Conservation (phyloP, 2,888 invertebrate genomes). For the Drosophila kambysellisi region DNA sequence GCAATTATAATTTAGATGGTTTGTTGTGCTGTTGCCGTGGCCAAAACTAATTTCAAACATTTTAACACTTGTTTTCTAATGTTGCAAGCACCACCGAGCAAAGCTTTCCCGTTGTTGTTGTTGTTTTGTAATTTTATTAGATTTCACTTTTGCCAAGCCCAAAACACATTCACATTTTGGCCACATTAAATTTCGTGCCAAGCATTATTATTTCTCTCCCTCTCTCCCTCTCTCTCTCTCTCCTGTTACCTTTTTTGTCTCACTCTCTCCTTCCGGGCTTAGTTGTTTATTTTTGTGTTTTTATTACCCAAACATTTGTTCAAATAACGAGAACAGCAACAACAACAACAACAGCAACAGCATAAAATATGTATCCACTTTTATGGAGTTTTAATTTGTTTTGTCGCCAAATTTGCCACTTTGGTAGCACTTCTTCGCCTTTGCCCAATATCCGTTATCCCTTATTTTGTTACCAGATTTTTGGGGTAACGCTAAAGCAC, state of each 20-base stretch:
- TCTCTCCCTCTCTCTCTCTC: slow-evolving; percentile 24
- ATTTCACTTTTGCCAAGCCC: slow-evolving; percentile 52
- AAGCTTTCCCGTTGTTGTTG: slow-evolving; percentile 11
- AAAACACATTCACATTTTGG: slow-evolving; percentile 39
- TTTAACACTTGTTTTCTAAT: slow-evolving; percentile 75
- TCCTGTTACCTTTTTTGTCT: background rate
- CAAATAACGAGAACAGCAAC: slow-evolving; percentile 58
- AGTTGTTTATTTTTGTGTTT: slow-evolving; percentile 45
- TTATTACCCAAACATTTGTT: slow-evolving; percentile 75
- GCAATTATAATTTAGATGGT: slow-evolving; percentile 38
- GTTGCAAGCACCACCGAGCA: slow-evolving; percentile 9
- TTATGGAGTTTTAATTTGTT: slow-evolving; percentile 80
- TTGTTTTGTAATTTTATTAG: slow-evolving; percentile 69
- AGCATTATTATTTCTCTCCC: slow-evolving; percentile 61
- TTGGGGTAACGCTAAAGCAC: slow-evolving; percentile 57
- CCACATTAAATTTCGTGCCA: slow-evolving; percentile 60
- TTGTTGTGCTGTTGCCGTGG: slow-evolving; percentile 38
- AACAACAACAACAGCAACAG: slow-evolving; percentile 30
- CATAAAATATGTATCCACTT: slow-evolving; percentile 73
- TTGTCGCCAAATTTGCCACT: slow-evolving; percentile 68
- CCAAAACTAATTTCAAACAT: slow-evolving; percentile 80
- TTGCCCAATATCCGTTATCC: slow-evolving; percentile 62
- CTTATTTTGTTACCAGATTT: slow-evolving; percentile 32
- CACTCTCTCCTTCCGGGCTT: slow-evolving; percentile 4
- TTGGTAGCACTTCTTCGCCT: slow-evolving; percentile 28